Percentiles rank a stretch among this genome's conserved stretches.
Evolutionary conservation across 2,113 vertebrate genomes (phyloP).

Genomic region (Phoxinus phoxinus): DNA sequence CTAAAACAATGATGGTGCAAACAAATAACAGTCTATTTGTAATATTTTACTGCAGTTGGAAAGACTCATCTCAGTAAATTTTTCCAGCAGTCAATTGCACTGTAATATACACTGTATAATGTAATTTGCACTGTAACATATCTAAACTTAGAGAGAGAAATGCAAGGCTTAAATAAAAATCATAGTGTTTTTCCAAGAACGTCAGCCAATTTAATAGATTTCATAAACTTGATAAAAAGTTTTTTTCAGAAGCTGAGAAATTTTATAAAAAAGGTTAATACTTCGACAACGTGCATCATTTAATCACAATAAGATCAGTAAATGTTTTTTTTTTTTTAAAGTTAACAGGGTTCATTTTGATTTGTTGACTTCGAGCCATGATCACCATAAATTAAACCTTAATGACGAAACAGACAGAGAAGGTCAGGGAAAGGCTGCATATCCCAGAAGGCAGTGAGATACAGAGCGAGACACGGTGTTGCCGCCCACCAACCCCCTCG

Average conservation of each 20-base stretch:
- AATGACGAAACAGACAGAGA: not conserved
- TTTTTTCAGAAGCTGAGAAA: not conserved
- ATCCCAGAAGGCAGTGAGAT: not conserved
- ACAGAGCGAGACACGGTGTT: not conserved
- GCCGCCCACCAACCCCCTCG: not conserved
- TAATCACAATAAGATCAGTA: not conserved
- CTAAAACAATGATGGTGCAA: constrained; percentile 29
- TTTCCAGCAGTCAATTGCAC: constrained; percentile 7
- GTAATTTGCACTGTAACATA: constrained; percentile 25
- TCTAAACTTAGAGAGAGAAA: not conserved
- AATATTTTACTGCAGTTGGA: constrained; percentile 1
- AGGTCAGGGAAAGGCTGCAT: not conserved
- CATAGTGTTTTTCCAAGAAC: not conserved
- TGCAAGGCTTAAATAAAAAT: not conserved
- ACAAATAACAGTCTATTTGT: constrained; percentile 11
- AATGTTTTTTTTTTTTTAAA: not conserved
- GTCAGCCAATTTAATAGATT: not conserved
- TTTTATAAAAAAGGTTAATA: not conserved
- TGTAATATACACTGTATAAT: no score
- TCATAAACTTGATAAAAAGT: not conserved
- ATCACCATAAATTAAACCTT: not conserved
- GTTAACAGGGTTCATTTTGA: not conserved
- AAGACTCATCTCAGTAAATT: not conserved
- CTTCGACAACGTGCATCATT: not conserved
- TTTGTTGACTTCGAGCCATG: not conserved